phyloP scores from a whole-genome alignment of 2,797 vertebrate genomes.

The Heteromormyrus szaboi region DNA sequence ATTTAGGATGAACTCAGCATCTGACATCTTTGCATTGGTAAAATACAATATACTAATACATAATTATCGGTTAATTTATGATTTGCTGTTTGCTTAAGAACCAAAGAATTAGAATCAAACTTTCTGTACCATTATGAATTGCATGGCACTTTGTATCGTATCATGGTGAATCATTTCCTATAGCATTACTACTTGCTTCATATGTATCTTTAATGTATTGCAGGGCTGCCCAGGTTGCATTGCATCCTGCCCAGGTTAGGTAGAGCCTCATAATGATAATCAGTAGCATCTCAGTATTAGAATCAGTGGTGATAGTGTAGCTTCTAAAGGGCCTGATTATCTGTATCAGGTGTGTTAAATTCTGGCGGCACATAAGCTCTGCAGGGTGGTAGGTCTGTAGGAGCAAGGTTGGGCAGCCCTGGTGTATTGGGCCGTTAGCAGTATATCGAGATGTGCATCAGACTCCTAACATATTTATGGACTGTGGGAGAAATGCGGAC shows the following conservation, averaged over 20 bases:
- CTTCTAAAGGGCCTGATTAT: neutral
- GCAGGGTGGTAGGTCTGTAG: neutral
- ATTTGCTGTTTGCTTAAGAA: neutral
- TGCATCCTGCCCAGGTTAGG: neutral
- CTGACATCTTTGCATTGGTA: neutral
- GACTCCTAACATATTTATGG: neutral
- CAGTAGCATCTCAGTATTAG: neutral
- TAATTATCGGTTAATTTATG: neutral
- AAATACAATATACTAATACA: neutral
- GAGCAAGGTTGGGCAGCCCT: too few relatives aligned
- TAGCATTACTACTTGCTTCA: neutral
- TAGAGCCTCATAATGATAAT: neutral
- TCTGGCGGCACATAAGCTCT: neutral
- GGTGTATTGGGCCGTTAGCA: neutral
- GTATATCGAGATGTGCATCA: neutral
- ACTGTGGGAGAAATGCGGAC: neutral
- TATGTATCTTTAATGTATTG: neutral
- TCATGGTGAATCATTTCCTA: neutral
- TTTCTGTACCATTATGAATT: neutral
- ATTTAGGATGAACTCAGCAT: neutral
- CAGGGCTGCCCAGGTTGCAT: neutral
- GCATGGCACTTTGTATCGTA: neutral
- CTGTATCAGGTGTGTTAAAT: neutral
- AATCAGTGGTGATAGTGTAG: neutral
- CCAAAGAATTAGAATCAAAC: neutral